Percentiles rank a stretch among this genome's conserved stretches.
Conservation (phyloP, 2,888 invertebrate genomes). For the Neoaliturus tenellus region DNA sequence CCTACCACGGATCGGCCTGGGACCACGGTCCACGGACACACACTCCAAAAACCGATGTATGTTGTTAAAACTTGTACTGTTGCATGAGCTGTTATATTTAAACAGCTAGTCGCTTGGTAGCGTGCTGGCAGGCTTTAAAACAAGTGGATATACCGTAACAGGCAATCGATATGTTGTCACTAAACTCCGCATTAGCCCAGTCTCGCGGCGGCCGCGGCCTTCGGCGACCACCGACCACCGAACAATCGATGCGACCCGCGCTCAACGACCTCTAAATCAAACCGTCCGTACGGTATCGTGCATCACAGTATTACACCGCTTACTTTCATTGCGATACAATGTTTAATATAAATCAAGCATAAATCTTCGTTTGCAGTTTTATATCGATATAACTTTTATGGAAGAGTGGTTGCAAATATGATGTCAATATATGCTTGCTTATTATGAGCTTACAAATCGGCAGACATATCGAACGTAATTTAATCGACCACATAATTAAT, state of each 20-base stretch:
- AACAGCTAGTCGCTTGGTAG: not conserved
- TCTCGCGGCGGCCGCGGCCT: not conserved
- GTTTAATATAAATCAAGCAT: not conserved
- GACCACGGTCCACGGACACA: too few relatives aligned
- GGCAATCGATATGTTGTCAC: constrained; percentile 28
- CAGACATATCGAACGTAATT: too few relatives aligned
- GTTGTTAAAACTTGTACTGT: too few relatives aligned
- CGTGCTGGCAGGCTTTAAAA: not conserved
- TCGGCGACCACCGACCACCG: not conserved
- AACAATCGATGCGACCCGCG: not conserved
- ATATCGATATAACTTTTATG: too few relatives aligned
- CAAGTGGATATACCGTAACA: not conserved
- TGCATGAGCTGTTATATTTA: not conserved
- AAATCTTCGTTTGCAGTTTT: not conserved
- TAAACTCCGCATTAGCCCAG: constrained; percentile 14
- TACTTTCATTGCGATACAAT: not conserved
- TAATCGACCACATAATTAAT: too few relatives aligned
- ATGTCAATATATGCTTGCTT: too few relatives aligned
- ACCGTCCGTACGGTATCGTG: not conserved
- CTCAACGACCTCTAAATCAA: constrained; percentile 43
- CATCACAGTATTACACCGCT: not conserved
- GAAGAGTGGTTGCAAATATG: too few relatives aligned
- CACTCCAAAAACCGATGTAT: too few relatives aligned
- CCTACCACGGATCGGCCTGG: too few relatives aligned
- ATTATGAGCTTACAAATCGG: too few relatives aligned